These are phyloP conservation scores for Tipula lateralis DNA, from an alignment of 2,888 invertebrate species.

Conservation along the genomic window DNA sequence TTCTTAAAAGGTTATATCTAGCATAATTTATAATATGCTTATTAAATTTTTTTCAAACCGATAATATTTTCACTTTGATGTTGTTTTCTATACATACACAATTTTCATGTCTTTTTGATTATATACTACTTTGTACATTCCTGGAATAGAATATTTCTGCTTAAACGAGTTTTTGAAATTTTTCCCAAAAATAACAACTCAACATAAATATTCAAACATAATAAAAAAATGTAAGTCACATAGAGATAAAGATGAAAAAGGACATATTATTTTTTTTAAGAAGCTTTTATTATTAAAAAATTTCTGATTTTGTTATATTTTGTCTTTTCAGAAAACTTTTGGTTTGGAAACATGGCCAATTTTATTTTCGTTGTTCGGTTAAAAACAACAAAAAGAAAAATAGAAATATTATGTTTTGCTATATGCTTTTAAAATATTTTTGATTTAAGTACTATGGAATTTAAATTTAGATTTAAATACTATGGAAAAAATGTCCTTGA, in stretches of 20 bases:
- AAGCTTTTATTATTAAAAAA: not conserved
- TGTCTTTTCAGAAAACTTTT: not conserved
- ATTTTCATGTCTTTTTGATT: not conserved
- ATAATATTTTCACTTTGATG: conserved; percentile 2
- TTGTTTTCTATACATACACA: not conserved
- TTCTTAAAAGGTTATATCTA: not conserved
- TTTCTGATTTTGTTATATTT: not conserved
- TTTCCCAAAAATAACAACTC: not conserved
- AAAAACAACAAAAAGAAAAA: not conserved
- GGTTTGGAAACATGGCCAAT: not conserved
- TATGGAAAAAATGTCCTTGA: not conserved
- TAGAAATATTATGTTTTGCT: not conserved
- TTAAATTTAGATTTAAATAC: not conserved
- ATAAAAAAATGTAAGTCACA: not conserved
- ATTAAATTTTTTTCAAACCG: not conserved
- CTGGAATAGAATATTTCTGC: not conserved
- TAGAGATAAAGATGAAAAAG: not conserved
- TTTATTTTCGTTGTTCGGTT: not conserved
- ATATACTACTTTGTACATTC: not conserved
- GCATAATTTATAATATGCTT: not conserved
- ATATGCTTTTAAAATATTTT: not conserved
- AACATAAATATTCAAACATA: not conserved
- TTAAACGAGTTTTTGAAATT: not conserved
- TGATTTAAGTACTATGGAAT: not conserved
- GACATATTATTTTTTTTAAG: not conserved